Percentiles rank a stretch among this genome's conserved stretches.
Evolutionary conservation across 2,888 invertebrate genomes (phyloP).

Genomic region (Erannis defoliaria): DNA sequence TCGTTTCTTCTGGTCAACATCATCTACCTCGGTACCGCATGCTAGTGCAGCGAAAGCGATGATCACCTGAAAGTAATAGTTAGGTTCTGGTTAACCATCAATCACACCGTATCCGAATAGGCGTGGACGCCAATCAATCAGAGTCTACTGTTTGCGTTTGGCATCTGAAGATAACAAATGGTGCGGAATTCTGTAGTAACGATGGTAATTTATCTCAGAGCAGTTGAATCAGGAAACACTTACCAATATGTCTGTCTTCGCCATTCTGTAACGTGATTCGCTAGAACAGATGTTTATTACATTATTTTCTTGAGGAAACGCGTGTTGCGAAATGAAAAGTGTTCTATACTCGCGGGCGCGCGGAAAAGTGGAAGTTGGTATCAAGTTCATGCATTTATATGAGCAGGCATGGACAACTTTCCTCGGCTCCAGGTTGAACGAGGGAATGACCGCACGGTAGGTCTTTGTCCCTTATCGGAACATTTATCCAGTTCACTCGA

Average conservation of each 20-base stretch:
- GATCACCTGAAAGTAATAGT: constrained; percentile 69
- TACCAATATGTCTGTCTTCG: constrained; percentile 73
- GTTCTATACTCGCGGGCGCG: constrained; percentile 63
- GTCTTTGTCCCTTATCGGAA: constrained; percentile 82
- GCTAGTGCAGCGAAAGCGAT: constrained; percentile 69
- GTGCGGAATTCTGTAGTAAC: constrained; percentile 14
- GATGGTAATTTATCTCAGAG: constrained; percentile 30
- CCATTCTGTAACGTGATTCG: constrained; percentile 58
- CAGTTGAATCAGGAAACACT: constrained; percentile 53
- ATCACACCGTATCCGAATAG: constrained; percentile 54
- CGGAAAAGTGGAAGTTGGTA: constrained; percentile 78
- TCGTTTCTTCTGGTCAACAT: constrained; percentile 78
- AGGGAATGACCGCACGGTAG: constrained; percentile 79
- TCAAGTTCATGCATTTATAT: constrained; percentile 85
- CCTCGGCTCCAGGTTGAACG: constrained; percentile 73
- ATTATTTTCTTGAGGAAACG: constrained; percentile 64
- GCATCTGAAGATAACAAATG: constrained; percentile 31
- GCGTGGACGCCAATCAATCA: constrained; percentile 62
- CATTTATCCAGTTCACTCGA: constrained; percentile 69
- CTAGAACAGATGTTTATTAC: constrained; percentile 56
- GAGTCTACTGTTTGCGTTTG: constrained; percentile 40
- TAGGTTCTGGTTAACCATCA: constrained; percentile 45
- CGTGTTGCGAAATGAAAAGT: constrained; percentile 76
- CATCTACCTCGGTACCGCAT: constrained; percentile 72
- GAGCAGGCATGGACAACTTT: constrained; percentile 75